These are phyloP conservation scores for Falco peregrinus DNA, from an alignment of 2,797 vertebrate genomes.

Conservation along the genomic window DNA sequence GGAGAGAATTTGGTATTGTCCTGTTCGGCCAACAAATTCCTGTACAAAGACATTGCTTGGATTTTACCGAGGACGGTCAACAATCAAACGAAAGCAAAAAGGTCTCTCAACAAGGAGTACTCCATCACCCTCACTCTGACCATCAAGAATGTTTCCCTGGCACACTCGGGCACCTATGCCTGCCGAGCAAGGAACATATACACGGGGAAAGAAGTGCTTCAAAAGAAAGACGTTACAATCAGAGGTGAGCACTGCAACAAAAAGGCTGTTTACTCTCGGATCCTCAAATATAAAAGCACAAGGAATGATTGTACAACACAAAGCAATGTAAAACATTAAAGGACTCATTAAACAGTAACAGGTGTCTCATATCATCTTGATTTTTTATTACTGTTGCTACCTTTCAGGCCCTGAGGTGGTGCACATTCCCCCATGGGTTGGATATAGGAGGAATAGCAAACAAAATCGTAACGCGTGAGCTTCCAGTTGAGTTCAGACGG, in stretches of 20 bases:
- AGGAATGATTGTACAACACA: slow-evolving; percentile 84
- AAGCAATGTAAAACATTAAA: slow-evolving; percentile 83
- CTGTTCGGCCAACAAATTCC: slow-evolving; percentile 89
- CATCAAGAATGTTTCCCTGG: slow-evolving; percentile 85
- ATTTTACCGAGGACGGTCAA: slow-evolving; percentile 74
- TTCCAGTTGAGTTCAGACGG: slow-evolving; percentile 72
- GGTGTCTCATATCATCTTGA: slow-evolving; percentile 81
- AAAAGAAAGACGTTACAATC: slow-evolving; percentile 86
- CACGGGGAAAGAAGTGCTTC: slow-evolving; percentile 84
- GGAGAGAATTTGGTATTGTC: slow-evolving; percentile 88
- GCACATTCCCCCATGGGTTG: slow-evolving; percentile 77
- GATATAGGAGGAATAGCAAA: slow-evolving; percentile 75
- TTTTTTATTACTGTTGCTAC: slow-evolving; percentile 81
- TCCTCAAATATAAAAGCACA: slow-evolving; percentile 83
- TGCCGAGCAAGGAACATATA: slow-evolving; percentile 86
- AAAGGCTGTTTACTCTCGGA: slow-evolving; percentile 85
- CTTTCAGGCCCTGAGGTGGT: slow-evolving; percentile 78
- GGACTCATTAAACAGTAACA: slow-evolving; percentile 81
- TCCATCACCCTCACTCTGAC: slow-evolving; percentile 82
- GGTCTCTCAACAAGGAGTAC: slow-evolving; percentile 76
- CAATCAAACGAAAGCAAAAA: slow-evolving; percentile 77
- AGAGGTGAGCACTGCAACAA: slow-evolving; percentile 88
- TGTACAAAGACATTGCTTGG: slow-evolving; percentile 90
- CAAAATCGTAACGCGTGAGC: slow-evolving; percentile 56
- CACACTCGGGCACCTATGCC: slow-evolving; percentile 87